Evolutionary conservation across 2,888 invertebrate species (phyloP).

Genomic region (Apodemia duryi): DNA sequence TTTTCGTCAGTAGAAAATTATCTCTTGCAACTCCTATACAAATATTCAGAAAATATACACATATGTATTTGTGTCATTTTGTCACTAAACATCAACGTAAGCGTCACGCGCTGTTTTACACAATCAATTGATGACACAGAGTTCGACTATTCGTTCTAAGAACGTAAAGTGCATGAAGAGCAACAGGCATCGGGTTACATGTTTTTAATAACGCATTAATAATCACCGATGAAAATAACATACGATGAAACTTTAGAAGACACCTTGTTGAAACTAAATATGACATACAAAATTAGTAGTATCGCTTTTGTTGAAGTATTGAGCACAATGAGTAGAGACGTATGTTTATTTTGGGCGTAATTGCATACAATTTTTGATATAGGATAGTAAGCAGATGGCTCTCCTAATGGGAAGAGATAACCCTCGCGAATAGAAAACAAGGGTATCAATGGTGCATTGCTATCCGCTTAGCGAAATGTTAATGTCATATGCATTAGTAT

Average conservation of each 20-base stretch:
- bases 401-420: too few relatives aligned
- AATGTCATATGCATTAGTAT: too few relatives aligned
- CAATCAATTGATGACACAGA: constrained; percentile 7
- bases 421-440: too few relatives aligned
- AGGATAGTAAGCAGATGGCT: too few relatives aligned
- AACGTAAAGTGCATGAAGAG: constrained; percentile 16
- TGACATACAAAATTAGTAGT: not conserved
- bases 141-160: constrained; percentile 8
- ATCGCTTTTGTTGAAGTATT: not conserved
- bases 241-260: constrained; percentile 9
- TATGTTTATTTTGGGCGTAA: not conserved
- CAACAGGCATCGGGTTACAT: constrained; percentile 15
- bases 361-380: not conserved
- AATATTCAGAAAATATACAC: too few relatives aligned
- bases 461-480: too few relatives aligned
- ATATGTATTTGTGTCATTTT: too few relatives aligned
- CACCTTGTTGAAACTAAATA: constrained; percentile 4
- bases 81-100: too few relatives aligned
- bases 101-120: not conserved
- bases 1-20: too few relatives aligned
- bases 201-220: constrained; percentile 17
- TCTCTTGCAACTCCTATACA: too few relatives aligned
- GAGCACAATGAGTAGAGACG: not conserved
- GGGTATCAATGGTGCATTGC: too few relatives aligned
- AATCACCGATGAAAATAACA: constrained; percentile 11